These are phyloP conservation scores for Criorhina ranunculi DNA, from an alignment of 2,888 invertebrate genomes.

Conservation along the genomic window DNA sequence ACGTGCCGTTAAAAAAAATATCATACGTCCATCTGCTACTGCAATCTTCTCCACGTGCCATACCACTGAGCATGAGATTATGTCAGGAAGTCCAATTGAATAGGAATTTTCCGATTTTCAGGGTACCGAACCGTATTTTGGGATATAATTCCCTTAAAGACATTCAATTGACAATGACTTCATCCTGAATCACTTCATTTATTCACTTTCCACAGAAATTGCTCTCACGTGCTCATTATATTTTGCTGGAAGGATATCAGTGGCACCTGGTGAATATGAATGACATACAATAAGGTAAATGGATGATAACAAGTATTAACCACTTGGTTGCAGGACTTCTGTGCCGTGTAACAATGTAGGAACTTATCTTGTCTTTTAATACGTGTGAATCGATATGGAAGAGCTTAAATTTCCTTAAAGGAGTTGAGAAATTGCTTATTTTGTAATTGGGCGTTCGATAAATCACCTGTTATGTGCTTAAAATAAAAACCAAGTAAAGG, in stretches of 20 bases:
- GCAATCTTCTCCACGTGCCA: constrained; percentile 2
- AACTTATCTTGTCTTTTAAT: constrained; percentile 4
- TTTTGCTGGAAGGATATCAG: constrained; percentile 11
- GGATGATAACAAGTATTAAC: not conserved
- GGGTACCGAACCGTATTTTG: not conserved
- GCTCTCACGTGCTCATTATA: constrained; percentile 31
- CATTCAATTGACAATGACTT: constrained; percentile 33
- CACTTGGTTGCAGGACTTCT: not conserved
- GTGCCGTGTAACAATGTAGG: not conserved
- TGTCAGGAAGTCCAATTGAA: constrained; percentile 3
- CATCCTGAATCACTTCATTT: constrained; percentile 25
- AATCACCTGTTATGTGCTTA: no score
- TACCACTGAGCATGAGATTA: constrained; percentile 1
- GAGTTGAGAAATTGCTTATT: no score
- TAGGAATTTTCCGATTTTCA: not conserved
- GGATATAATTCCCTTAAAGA: not conserved
- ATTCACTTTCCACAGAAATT: constrained; percentile 19
- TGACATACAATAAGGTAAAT: constrained; percentile 22
- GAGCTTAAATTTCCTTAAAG: not conserved
- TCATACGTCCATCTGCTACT: not conserved
- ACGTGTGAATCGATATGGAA: constrained; percentile 3
- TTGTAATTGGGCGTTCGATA: no score
- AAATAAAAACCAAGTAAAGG: no score
- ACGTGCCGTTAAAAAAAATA: not conserved
- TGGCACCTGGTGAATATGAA: constrained; percentile 26